phyloP scores from a whole-genome alignment of 2,113 vertebrate species.

The Gavialis gangeticus region DNA sequence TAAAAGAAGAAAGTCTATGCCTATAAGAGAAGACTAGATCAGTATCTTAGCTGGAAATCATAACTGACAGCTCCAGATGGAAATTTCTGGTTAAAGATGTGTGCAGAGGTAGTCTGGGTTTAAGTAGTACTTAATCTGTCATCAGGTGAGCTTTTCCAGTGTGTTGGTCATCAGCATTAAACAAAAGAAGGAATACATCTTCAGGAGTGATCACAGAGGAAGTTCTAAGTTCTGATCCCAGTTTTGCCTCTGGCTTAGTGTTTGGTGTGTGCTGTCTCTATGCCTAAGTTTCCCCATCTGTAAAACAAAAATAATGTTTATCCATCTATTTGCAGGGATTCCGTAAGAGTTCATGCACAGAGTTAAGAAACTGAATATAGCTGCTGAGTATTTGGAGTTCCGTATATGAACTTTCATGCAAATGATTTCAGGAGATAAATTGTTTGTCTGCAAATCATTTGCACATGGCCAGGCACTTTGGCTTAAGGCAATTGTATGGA shows the following conservation, averaged over 20 bases:
- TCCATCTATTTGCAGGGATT: not conserved
- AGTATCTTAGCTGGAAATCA: slow-evolving; percentile 5
- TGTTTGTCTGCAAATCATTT: not conserved
- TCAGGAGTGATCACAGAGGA: not conserved
- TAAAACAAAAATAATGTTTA: not conserved
- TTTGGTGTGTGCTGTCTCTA: not conserved
- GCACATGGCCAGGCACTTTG: not conserved
- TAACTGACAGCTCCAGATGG: not conserved
- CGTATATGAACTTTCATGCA: not conserved
- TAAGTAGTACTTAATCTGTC: not conserved
- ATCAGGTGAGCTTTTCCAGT: not conserved
- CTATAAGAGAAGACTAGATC: not conserved
- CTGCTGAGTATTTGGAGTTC: not conserved
- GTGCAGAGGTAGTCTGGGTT: not conserved
- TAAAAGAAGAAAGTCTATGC: not conserved
- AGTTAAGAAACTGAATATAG: not conserved
- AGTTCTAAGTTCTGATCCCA: not conserved
- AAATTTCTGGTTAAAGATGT: not conserved
- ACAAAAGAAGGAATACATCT: not conserved
- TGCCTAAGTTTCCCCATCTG: not conserved
- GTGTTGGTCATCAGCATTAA: accelerated
- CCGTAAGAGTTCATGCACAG: not conserved
- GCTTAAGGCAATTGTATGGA: not conserved
- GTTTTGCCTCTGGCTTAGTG: not conserved
- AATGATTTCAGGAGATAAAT: not conserved